Evolutionary conservation across 2,113 vertebrate genomes (phyloP).

Genomic region (Meriones unguiculatus): DNA sequence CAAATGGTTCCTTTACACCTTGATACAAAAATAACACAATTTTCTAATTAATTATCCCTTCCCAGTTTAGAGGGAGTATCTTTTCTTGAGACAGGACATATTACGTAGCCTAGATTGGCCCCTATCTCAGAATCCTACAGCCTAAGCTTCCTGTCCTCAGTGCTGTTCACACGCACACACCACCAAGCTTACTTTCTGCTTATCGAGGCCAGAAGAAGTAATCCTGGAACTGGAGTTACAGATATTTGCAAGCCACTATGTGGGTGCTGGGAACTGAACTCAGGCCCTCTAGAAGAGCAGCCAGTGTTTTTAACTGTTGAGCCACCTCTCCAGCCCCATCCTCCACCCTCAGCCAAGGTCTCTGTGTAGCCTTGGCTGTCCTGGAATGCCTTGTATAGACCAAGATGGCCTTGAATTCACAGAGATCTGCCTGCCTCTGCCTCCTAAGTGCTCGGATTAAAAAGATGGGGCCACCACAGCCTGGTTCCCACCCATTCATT

Average conservation of each 20-base stretch:
- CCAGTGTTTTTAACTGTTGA: not conserved
- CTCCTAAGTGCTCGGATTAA: not conserved
- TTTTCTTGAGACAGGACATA: not conserved
- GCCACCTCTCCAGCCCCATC: not conserved
- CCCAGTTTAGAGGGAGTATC: not conserved
- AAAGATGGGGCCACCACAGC: not conserved
- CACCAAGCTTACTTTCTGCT: not conserved
- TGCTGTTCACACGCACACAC: not conserved
- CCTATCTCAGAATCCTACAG: not conserved
- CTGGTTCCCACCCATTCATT: not conserved
- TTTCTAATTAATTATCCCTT: conserved; percentile 37
- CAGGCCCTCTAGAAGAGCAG: not conserved
- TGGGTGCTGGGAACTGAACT: not conserved
- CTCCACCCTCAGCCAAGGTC: too few species aligned
- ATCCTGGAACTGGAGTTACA: not conserved
- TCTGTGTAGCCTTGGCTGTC: not conserved
- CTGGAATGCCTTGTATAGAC: not conserved
- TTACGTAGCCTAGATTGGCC: not conserved
- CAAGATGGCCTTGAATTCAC: too few species aligned
- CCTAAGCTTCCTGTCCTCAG: not conserved
- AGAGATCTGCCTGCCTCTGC: not conserved
- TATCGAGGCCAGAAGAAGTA: not conserved
- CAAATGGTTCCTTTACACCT: conserved; percentile 51
- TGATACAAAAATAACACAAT: not conserved
- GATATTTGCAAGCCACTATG: not conserved